Evolutionary conservation across 1,140 invertebrate species (phyloP), one percentile per base, ranked within the genome.

Genomic region (Drosophila malerkotliana): DNA sequence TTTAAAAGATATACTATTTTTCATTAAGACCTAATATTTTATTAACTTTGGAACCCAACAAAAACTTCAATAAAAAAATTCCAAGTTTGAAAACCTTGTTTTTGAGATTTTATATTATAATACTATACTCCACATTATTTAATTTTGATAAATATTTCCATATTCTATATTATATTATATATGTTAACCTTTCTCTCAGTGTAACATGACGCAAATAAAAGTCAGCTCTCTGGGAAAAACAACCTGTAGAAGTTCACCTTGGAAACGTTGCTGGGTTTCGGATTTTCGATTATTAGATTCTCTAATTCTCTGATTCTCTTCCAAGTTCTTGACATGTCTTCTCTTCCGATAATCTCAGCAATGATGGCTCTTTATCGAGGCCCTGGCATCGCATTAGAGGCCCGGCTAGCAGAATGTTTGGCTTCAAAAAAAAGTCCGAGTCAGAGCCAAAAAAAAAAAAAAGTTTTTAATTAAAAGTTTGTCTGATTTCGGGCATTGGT

Each of bases 401-500:
- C 58, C 14, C 37, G 63, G 14, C 10, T 14, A 28, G 58, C 34
- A 3, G 34, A 12, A n/a, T 37, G 26, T 45, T 69, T 34, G 59
- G 28, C 30, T 52, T 81, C 62, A 55, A 63, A 18, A 18, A 21
- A 21, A 21, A 21, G 21, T 51, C 6, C 28, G 60, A 73, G 69
- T 74, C 68, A 32, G 47, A 48, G 49, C 72, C 62, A 61, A 81
- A 87, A 2, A 21, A 28, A 28, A 28, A 28, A 28, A 28, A 28
- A 28, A 87, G 82, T 87, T 87, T 87, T 87, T 87, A 88, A 87
- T 88, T 87, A 88, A 87, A 87, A 87, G 54, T 79, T 80, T 80
- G 76, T 80, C 59, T 64, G 67, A 84, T 85, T 88, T 82, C 62
- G 58, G 72, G 72, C 71, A 82, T 82, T 87, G 75, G 78, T 59